Conservation (phyloP, 1,140 invertebrate genomes). For the Platyscapa corneri region DNA sequence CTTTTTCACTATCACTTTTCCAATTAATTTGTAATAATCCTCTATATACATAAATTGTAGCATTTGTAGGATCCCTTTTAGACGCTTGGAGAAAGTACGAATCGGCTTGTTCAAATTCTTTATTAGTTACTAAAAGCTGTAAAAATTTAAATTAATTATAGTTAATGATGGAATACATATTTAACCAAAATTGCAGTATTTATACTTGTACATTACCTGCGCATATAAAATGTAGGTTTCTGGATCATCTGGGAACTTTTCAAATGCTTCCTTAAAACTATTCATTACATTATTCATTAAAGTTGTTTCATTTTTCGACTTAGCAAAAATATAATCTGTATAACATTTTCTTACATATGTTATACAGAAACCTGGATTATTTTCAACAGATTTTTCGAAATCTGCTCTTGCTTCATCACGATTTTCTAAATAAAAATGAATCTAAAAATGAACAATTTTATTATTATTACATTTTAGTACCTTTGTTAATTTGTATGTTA, state of each 20-base stretch:
- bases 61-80: conserved; percentile 89
- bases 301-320: conserved; percentile 74
- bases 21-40: conserved; percentile 89
- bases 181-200: background rate
- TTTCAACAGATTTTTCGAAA: conserved; percentile 86
- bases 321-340: conserved; percentile 84
- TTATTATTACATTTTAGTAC: background rate
- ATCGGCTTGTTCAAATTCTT: conserved; percentile 88
- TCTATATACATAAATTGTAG: conserved; percentile 89
- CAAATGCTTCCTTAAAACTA: conserved; percentile 83
- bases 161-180: background rate
- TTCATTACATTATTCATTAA: conserved; percentile 78
- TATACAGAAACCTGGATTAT: conserved; percentile 88
- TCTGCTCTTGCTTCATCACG: conserved; percentile 86
- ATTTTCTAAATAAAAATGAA: conserved; percentile 87
- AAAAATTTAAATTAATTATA: conserved; percentile 22
- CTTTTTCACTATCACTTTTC: conserved; percentile 86
- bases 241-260: conserved; percentile 87
- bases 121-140: conserved; percentile 85
- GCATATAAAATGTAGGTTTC: conserved; percentile 90
- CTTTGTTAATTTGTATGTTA: background rate
- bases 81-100: conserved; percentile 87
- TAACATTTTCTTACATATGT: conserved; percentile 92
- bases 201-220: conserved; percentile 77
- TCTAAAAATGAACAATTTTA: conserved; percentile 76